These are phyloP conservation scores for Chromis chromis DNA, from an alignment of 2,797 vertebrate species.

Conservation along the genomic window DNA sequence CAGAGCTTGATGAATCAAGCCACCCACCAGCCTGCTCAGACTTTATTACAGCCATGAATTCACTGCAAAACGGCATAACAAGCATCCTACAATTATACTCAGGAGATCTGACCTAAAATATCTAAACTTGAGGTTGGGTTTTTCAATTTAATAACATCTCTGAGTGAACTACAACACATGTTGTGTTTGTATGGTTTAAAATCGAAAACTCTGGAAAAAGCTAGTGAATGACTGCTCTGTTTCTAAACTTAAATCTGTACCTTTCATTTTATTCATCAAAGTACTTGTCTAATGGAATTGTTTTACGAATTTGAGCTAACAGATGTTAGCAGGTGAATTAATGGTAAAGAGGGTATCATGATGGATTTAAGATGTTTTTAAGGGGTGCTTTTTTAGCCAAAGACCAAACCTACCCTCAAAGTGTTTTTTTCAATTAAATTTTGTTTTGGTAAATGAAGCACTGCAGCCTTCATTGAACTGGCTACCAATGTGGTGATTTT, in stretches of 20 bases:
- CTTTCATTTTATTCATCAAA: background rate
- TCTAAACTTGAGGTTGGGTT: conserved; percentile 3
- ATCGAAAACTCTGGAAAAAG: too few species aligned
- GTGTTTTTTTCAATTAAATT: too few species aligned
- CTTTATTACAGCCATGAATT: conserved; percentile 50
- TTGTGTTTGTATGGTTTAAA: too few species aligned
- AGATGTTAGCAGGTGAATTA: background rate
- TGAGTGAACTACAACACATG: background rate
- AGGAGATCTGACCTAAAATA: background rate
- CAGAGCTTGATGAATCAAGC: conserved; percentile 69
- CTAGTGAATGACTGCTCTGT: background rate
- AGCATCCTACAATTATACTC: background rate
- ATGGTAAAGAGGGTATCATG: background rate
- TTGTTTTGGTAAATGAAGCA: too few species aligned
- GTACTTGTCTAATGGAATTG: background rate
- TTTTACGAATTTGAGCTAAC: background rate
- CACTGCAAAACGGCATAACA: conserved; percentile 23
- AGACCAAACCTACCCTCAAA: too few species aligned
- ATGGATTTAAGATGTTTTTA: background rate
- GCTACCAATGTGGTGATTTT: too few species aligned
- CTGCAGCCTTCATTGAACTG: too few species aligned
- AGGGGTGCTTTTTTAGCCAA: background rate
- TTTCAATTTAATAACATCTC: background rate
- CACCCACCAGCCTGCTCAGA: conserved; percentile 75
- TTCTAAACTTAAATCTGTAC: background rate